Evolutionary conservation across 1,140 invertebrate species (phyloP).

Genomic region (Leucophenga varia): DNA sequence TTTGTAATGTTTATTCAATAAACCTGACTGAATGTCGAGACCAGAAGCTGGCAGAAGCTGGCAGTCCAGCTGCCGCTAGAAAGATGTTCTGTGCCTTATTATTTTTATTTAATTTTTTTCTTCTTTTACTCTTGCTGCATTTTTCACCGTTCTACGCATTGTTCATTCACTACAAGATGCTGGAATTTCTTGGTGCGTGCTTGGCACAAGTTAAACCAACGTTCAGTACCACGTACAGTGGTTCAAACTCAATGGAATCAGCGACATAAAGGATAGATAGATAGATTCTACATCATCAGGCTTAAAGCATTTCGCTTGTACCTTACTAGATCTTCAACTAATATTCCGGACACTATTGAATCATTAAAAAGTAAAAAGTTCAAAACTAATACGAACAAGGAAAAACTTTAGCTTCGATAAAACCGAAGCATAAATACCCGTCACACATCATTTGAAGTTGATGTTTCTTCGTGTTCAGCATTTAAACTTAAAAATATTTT

Average conservation of each 20-base stretch:
- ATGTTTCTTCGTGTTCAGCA: too few relatives aligned
- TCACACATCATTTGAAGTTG: too few relatives aligned
- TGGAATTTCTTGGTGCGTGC: conserved; percentile 55
- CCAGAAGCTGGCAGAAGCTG: conserved; percentile 10
- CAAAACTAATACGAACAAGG: too few relatives aligned
- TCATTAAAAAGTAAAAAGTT: too few relatives aligned
- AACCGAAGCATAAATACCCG: too few relatives aligned
- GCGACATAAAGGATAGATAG: conserved; percentile 5
- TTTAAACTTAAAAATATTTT: too few relatives aligned
- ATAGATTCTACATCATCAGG: too few relatives aligned
- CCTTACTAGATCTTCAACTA: too few relatives aligned
- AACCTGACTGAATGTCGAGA: conserved; percentile 28
- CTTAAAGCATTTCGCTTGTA: too few relatives aligned
- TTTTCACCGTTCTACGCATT: conserved; percentile 19
- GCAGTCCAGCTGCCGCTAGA: conserved; percentile 15
- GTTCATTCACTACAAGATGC: conserved; percentile 49
- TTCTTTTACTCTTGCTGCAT: conserved; percentile 24
- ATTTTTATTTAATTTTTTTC: too few relatives aligned
- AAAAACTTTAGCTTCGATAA: too few relatives aligned
- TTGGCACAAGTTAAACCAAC: conserved; percentile 40
- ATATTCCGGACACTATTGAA: too few relatives aligned
- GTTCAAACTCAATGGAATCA: conserved; percentile 47
- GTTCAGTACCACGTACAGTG: conserved; percentile 25
- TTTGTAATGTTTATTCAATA: conserved; percentile 50
- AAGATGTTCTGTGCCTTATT: conserved; percentile 14